Conservation (phyloP, 2,888 invertebrate species). For the Buathra laborator region DNA sequence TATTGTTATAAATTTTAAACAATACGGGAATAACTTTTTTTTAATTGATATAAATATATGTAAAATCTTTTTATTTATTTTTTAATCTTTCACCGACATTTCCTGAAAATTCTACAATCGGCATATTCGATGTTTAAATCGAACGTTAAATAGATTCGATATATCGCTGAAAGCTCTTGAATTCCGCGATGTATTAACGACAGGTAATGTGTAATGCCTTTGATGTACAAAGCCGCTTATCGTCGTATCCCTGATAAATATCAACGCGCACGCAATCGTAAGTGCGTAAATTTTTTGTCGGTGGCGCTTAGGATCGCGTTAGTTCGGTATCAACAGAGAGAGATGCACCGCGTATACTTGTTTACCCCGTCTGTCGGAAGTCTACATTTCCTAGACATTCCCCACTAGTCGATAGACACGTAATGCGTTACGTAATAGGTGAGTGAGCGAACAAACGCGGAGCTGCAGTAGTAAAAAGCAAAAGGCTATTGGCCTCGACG, state of each 20-base stretch:
- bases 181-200: not conserved
- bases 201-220: not conserved
- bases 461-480: conserved; percentile 27
- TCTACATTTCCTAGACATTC: conserved; percentile 71
- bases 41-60: too few relatives aligned
- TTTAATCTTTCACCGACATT: too few relatives aligned
- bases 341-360: conserved; percentile 4
- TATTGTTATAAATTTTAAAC: too few relatives aligned
- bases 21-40: too few relatives aligned
- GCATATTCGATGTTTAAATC: too few relatives aligned
- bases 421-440: conserved; percentile 70
- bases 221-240: conserved; percentile 6
- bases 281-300: not conserved
- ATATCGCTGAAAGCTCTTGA: not conserved
- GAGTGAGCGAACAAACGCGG: conserved; percentile 15
- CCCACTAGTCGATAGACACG: conserved; percentile 68
- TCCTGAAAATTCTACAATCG: too few relatives aligned
- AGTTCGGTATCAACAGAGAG: not conserved
- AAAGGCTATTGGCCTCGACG: conserved; percentile 74
- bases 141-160: not conserved
- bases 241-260: not conserved
- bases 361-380: conserved; percentile 74
- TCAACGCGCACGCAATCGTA: not conserved
- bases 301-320: not conserved
- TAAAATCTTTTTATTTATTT: too few relatives aligned